Evolutionary conservation across 2,888 invertebrate species (phyloP), one percentile per base, ranked within the genome.

Genomic region (Panzeria rudis): DNA sequence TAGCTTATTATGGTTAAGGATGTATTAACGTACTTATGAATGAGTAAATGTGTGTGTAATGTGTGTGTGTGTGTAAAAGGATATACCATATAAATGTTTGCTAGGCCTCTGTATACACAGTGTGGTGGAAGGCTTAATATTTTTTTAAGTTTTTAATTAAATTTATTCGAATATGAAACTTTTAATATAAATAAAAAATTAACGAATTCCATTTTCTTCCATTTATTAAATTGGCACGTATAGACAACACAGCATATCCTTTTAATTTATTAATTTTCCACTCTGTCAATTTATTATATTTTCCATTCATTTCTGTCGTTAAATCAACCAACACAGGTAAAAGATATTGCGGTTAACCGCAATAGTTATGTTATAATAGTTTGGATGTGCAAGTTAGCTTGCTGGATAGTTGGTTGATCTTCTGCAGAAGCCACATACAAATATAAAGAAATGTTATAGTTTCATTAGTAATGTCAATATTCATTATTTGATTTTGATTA

Each of bases 381-480:
- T 56, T 41, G 56, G 11, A n/a, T 47, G 23, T 44, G 35, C 17
- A 11, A 20, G 54, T 29, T 41, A 20, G 9, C n/a, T n/a, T n/a
- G 66, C 32, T 11, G 68, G n/a, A 15, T 69, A 41, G 38, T 56
- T 66, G 35, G 17, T 2, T 56, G 47, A 13, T 62, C 8, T 17
- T 1, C 64, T 11, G 13, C 38, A 20, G 15, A 52, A 52, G 44
- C 47, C 71, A 8, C 23, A 56, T 29, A 38, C n/a, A 35, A 35
- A 38, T 41, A 54, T 20, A 59, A 54, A 73, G 69, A 64, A 47
- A 72, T 72, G 9, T 72, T n/a, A 38, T 81, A 73, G 76, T 78
- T 81, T 85, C 82, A 85, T 85, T 85, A 85, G 73, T 41, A 38
- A 62, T 32, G 82, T 82, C 85, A 81, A 84, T 84, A 81, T 81